These are phyloP conservation scores for Leptothorax acervorum DNA, from an alignment of 2,888 invertebrate genomes.

Conservation along the genomic window DNA sequence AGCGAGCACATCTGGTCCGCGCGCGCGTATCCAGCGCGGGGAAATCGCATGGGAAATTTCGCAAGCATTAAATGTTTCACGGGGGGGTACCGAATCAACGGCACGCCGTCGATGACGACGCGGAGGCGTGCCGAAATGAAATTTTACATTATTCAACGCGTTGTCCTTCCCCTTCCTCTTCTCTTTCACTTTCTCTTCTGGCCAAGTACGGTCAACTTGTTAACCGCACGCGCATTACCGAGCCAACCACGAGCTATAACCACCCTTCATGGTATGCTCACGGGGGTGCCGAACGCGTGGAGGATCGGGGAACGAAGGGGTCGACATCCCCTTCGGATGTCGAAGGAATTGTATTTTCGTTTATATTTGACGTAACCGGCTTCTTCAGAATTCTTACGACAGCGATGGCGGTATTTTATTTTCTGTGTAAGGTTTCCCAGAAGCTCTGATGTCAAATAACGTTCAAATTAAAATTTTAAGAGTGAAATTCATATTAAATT, in stretches of 20 bases:
- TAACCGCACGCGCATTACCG: slow-evolving; percentile 58
- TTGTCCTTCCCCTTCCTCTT: slow-evolving; percentile 18
- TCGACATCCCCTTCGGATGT: not conserved
- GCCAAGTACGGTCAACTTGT: slow-evolving; percentile 66
- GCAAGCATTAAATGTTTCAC: slow-evolving; percentile 79
- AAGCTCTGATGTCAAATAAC: not conserved
- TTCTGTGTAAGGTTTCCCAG: not conserved
- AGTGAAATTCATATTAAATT: not conserved
- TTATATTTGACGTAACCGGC: slow-evolving; percentile 20
- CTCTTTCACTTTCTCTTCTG: not conserved
- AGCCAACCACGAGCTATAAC: slow-evolving; percentile 2
- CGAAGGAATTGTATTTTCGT: slow-evolving; percentile 7
- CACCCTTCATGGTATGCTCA: not conserved
- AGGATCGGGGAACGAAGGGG: not conserved
- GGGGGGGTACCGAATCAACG: slow-evolving; percentile 72
- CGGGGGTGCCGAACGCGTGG: not conserved
- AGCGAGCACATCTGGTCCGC: not conserved
- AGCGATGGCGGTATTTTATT: not conserved
- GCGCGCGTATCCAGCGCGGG: slow-evolving; percentile 39
- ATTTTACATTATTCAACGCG: slow-evolving; percentile 80
- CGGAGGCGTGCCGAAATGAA: slow-evolving; percentile 76
- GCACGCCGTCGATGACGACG: slow-evolving; percentile 72
- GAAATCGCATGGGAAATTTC: slow-evolving; percentile 80
- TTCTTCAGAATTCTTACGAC: slow-evolving; percentile 24
- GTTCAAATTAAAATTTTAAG: not conserved